Conservation (phyloP, 2,113 vertebrate species). For the Xenopus laevis region DNA sequence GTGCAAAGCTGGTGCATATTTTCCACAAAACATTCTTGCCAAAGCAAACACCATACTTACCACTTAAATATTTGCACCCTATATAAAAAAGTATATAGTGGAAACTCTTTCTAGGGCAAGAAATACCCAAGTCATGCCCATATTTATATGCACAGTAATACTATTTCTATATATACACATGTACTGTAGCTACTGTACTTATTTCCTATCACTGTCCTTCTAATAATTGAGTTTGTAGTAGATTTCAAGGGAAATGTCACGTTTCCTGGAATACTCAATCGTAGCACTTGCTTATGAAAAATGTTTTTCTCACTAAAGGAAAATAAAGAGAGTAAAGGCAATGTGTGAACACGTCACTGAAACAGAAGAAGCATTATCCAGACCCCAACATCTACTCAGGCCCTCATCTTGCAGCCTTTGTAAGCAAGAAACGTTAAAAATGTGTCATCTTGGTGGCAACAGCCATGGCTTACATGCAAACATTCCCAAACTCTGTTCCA, state of each 20-base stretch:
- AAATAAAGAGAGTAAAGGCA: conserved; percentile 35
- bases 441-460: conserved; percentile 26
- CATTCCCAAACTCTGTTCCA: conserved; percentile 6
- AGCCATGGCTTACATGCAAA: conserved; percentile 15
- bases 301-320: conserved; percentile 20
- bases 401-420: conserved; percentile 11
- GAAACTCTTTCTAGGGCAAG: too few relatives aligned
- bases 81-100: too few relatives aligned
- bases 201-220: too few relatives aligned
- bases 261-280: conserved; percentile 23
- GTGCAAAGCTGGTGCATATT: too few relatives aligned
- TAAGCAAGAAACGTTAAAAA: conserved; percentile 20
- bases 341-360: conserved; percentile 26
- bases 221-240: neutral
- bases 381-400: neutral
- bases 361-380: conserved; percentile 38
- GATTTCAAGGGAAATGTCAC: conserved; percentile 12
- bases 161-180: too few relatives aligned
- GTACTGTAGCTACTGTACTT: too few relatives aligned
- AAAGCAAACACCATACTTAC: too few relatives aligned
- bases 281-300: conserved; percentile 34
- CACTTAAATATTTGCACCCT: too few relatives aligned
- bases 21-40: too few relatives aligned
- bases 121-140: too few relatives aligned
- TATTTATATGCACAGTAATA: too few relatives aligned